These are phyloP conservation scores for Grus americana DNA, from an alignment of 2,113 vertebrate genomes.

Conservation along the genomic window DNA sequence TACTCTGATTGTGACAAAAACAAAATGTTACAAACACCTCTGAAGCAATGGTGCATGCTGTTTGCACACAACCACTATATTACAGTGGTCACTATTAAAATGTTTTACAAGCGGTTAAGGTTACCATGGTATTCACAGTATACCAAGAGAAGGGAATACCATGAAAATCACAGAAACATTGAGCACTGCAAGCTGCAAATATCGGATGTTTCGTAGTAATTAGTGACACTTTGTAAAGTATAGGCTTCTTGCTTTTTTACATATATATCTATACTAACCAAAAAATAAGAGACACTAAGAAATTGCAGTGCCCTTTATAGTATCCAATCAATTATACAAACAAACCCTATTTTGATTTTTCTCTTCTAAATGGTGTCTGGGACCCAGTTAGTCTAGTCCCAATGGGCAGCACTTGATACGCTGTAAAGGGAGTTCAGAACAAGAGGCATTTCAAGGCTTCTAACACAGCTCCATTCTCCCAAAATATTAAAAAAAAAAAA, in stretches of 20 bases:
- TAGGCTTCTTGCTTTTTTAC: neutral
- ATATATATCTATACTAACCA: neutral
- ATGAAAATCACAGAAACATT: constrained; percentile 12
- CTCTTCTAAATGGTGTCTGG: constrained; percentile 19
- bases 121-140: constrained; percentile 33
- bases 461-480: constrained; percentile 58
- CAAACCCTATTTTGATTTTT: constrained; percentile 33
- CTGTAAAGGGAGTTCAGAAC: constrained; percentile 58
- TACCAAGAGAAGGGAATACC: neutral
- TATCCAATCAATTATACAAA: neutral
- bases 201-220: neutral
- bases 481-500: neutral
- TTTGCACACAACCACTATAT: constrained; percentile 48
- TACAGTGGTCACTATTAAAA: constrained; percentile 54
- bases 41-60: neutral
- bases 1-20: neutral
- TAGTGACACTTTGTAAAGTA: neutral
- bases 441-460: constrained; percentile 56
- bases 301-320: neutral
- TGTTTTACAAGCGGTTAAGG: constrained; percentile 32
- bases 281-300: neutral
- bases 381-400: constrained; percentile 15
- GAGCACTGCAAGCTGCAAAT: neutral
- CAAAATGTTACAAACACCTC: neutral
- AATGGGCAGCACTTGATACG: constrained; percentile 19